These are phyloP conservation scores for Ptychodera flava DNA, from an alignment of 35 echinoderm and acorn worm genomes.

Conservation along the genomic window DNA sequence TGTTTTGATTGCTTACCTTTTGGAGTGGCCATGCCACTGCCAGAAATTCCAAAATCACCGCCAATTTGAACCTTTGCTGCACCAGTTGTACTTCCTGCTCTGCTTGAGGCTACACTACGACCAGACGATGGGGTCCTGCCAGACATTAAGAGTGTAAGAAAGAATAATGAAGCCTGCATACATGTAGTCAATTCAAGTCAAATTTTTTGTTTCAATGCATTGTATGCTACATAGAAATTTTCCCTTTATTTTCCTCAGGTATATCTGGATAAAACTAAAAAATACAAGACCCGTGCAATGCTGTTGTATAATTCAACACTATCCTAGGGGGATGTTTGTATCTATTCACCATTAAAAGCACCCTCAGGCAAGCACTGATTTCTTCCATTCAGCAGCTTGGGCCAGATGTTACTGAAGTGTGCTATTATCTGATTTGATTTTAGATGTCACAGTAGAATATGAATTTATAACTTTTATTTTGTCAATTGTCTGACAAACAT, in stretches of 20 bases:
- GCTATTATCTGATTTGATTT: no score
- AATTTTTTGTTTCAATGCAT: not conserved
- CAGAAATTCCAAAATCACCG: not conserved
- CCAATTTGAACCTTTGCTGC: not conserved
- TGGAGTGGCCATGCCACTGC: not conserved
- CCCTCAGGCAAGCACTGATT: no score
- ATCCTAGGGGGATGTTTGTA: no score
- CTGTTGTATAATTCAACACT: not conserved
- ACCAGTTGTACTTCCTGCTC: constrained; percentile 50
- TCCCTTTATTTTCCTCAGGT: not conserved
- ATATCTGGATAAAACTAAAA: not conserved
- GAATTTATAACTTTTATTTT: no score
- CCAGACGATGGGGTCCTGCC: constrained; percentile 79
- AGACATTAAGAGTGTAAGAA: no score
- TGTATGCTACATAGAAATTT: not conserved
- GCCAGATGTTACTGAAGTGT: no score
- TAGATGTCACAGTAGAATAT: no score
- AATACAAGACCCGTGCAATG: not conserved
- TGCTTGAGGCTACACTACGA: constrained; percentile 64
- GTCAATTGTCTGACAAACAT: no score
- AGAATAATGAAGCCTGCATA: not conserved
- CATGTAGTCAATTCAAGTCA: not conserved
- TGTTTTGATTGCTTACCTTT: no score
- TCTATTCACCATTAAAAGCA: no score
- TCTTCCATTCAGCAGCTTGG: not conserved